Conservation (phyloP, 2,113 vertebrate species). For the Electrona antarctica region DNA sequence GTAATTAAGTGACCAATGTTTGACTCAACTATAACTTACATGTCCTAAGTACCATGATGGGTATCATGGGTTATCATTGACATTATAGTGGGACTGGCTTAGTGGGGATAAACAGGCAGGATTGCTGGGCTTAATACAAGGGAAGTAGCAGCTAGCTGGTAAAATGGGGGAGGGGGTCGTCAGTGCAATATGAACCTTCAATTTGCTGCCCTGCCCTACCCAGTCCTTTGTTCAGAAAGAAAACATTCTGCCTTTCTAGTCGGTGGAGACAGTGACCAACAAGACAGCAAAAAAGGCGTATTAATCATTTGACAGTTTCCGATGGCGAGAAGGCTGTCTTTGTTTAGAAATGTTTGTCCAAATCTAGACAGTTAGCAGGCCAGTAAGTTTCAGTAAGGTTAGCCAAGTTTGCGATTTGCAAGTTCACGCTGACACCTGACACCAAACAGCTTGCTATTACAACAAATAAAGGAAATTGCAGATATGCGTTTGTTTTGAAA, state of each 20-base stretch:
- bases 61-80: background rate
- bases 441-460: background rate
- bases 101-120: slow-evolving; percentile 8
- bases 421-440: background rate
- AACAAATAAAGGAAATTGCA: background rate
- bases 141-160: slow-evolving; percentile 18
- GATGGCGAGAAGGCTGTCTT: background rate
- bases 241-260: slow-evolving; percentile 7
- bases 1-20: no score
- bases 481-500: slow-evolving; percentile 16
- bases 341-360: background rate
- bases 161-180: slow-evolving; percentile 62
- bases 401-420: slow-evolving; percentile 24
- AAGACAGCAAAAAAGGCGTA: background rate
- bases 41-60: background rate
- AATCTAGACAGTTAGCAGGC: slow-evolving; percentile 29
- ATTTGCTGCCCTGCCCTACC: slow-evolving; percentile 49
- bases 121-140: slow-evolving; percentile 7
- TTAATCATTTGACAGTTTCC: background rate
- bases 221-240: slow-evolving; percentile 60
- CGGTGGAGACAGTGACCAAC: background rate
- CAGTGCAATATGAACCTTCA: slow-evolving; percentile 56
- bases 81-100: background rate
- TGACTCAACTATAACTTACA: no score
- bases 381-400: slow-evolving; percentile 46